A percentile compares a stretch with the other conserved stretches of the same genome.
Conservation (phyloP, 2,797 vertebrate species). For the Ficedula albicollis region DNA sequence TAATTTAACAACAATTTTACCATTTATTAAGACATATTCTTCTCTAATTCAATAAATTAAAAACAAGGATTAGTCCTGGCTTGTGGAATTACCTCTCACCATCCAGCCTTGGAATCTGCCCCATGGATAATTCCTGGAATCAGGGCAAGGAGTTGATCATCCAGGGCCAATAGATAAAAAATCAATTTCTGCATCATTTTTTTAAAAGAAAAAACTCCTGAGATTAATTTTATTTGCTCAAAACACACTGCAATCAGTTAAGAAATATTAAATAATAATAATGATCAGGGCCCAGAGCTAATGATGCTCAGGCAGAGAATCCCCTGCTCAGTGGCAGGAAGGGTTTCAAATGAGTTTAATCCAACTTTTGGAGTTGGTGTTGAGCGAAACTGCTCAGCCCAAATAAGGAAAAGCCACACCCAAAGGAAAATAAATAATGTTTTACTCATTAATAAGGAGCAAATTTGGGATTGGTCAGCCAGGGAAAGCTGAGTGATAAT, state of each 20-base stretch:
- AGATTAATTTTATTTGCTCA: neutral
- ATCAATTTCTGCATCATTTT: neutral
- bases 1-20: neutral
- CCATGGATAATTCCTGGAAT: fast-evolving
- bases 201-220: neutral
- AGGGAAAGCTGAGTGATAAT: neutral
- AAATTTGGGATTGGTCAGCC: neutral
- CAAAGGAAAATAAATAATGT: neutral
- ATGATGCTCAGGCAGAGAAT: neutral
- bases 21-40: fast-evolving
- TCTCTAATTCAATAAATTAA: neutral
- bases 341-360: neutral
- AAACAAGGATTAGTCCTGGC: neutral
- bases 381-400: neutral
- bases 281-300: neutral
- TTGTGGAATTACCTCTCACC: neutral
- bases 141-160: neutral
- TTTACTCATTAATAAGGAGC: neutral
- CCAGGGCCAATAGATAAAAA: neutral
- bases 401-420: fast-evolving
- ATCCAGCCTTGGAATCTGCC: neutral
- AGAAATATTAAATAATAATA: neutral
- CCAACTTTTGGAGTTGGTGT: neutral
- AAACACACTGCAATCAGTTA: neutral
- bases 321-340: neutral